phyloP scores from a whole-genome alignment of 1,140 invertebrate genomes.

The Idris sp. region DNA sequence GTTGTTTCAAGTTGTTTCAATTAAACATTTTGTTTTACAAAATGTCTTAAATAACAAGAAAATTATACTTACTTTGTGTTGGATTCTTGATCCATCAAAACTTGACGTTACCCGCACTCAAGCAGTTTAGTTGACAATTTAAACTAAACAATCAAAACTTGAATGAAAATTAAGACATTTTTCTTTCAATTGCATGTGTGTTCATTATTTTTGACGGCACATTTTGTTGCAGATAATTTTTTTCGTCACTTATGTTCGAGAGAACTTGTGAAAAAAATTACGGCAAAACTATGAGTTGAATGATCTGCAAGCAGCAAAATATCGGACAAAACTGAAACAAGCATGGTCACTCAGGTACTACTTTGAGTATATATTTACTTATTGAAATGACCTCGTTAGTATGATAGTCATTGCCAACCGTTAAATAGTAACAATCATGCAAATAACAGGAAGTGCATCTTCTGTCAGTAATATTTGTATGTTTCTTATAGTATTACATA shows the following conservation, averaged over 20 bases:
- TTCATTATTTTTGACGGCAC: too few species aligned
- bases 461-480: slow-evolving; percentile 25
- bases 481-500: slow-evolving; percentile 7
- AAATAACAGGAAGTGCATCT: slow-evolving; percentile 48
- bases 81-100: slow-evolving; percentile 15
- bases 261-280: too few species aligned
- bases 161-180: too few species aligned
- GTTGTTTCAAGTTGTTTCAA: too few species aligned
- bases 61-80: slow-evolving; percentile 4
- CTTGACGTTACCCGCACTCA: slow-evolving; percentile 1
- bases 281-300: slow-evolving; percentile 20
- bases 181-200: too few species aligned
- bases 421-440: slow-evolving; percentile 36
- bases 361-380: slow-evolving; percentile 48
- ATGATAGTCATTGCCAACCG: slow-evolving; percentile 32
- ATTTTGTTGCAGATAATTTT: neutral
- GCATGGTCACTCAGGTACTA: slow-evolving; percentile 13
- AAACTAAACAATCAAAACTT: too few species aligned
- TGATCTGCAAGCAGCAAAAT: slow-evolving; percentile 24
- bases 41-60: too few species aligned
- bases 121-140: too few species aligned
- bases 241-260: too few species aligned
- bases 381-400: slow-evolving; percentile 51
- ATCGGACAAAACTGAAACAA: slow-evolving; percentile 28
- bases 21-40: too few species aligned